phyloP scores from a whole-genome alignment of 2,797 vertebrate species.

The Parauchenoglanis punctatus region DNA sequence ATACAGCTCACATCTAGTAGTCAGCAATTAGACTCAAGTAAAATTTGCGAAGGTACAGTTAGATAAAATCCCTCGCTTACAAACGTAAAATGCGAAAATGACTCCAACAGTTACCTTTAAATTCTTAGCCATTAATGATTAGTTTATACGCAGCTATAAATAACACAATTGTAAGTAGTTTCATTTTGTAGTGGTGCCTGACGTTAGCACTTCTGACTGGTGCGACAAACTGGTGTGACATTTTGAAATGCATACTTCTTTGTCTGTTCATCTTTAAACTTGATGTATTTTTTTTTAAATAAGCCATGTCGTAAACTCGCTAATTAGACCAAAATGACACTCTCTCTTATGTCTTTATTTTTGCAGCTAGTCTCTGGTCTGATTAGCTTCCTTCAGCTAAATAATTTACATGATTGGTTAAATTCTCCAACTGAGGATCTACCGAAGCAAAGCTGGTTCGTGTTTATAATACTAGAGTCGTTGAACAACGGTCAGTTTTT shows the following conservation, averaged over 20 bases:
- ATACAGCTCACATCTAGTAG: neutral
- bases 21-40: neutral
- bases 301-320: neutral
- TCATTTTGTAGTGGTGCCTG: neutral
- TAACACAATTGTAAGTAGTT: neutral
- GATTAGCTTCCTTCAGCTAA: neutral
- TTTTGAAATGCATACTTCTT: neutral
- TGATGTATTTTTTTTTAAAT: neutral
- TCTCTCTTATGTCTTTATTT: neutral
- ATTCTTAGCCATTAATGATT: neutral
- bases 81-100: neutral
- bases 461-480: neutral
- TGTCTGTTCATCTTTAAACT: neutral
- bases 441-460: neutral
- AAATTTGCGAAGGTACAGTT: neutral
- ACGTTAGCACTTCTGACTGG: neutral
- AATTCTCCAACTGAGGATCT: neutral
- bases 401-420: neutral
- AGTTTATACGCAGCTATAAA: no score
- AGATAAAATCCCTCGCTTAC: neutral
- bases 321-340: neutral
- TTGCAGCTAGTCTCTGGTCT: neutral
- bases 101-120: neutral
- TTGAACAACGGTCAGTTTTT: neutral
- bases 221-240: no score